Percentiles rank a stretch among this genome's conserved stretches.
phyloP scores from a whole-genome alignment of 2,113 vertebrate species.

The Callipepla squamata region DNA sequence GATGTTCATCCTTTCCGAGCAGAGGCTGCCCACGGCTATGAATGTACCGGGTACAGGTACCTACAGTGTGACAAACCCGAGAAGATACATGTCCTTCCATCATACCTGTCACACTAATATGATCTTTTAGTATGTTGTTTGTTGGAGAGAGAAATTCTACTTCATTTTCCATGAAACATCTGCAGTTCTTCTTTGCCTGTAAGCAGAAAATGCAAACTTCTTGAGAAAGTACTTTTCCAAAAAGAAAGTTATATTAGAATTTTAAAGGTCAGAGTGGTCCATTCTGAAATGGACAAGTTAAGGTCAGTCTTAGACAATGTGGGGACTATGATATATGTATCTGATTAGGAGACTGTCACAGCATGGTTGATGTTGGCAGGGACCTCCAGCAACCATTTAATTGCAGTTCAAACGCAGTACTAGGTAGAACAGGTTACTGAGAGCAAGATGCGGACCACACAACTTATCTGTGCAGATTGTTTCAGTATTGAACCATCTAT shows the following conservation, averaged over 20 bases:
- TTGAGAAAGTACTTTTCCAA: background rate
- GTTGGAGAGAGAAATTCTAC: background rate
- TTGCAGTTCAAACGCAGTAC: background rate
- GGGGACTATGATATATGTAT: background rate
- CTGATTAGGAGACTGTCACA: background rate
- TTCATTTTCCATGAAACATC: background rate
- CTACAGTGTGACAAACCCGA: background rate
- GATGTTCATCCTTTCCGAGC: conserved; percentile 81
- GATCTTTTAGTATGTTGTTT: background rate
- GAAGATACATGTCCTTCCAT: background rate
- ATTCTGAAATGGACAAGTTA: background rate
- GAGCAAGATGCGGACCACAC: background rate
- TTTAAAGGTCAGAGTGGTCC: background rate
- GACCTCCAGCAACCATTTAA: background rate
- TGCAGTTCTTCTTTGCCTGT: background rate
- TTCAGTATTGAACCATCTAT: background rate
- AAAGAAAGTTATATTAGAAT: background rate
- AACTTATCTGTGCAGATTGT: background rate
- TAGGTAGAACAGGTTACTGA: background rate
- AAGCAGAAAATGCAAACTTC: background rate
- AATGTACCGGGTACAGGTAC: conserved; percentile 95
- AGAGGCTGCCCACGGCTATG: conserved; percentile 81
- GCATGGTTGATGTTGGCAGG: background rate
- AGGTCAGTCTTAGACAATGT: background rate
- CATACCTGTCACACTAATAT: background rate